Conservation (phyloP, 2,888 invertebrate species). For the Hermaeophaga mercurialis region DNA sequence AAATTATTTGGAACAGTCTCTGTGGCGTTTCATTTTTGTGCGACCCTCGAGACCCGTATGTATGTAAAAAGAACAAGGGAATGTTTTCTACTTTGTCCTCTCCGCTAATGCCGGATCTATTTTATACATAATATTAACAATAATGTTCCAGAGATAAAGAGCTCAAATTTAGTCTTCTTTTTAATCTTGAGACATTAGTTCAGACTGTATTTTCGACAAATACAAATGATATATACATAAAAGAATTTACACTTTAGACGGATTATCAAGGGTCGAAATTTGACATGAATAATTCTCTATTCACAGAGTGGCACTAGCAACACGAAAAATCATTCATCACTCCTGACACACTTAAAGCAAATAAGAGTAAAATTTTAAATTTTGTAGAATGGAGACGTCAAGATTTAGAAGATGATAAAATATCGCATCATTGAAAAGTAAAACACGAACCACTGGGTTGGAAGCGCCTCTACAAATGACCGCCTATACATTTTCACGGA, state of each 20-base stretch:
- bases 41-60: not conserved
- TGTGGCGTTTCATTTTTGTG: not conserved
- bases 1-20: constrained; percentile 11
- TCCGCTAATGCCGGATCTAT: not conserved
- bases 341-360: constrained; percentile 18
- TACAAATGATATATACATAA: not conserved
- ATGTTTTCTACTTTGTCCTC: not conserved
- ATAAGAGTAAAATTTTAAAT: constrained; percentile 26
- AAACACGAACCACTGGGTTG: constrained; percentile 13
- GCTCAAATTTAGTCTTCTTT: not conserved
- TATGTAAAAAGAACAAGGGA: not conserved
- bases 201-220: not conserved
- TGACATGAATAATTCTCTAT: constrained; percentile 23
- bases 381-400: constrained; percentile 22
- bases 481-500: too few relatives aligned
- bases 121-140: not conserved
- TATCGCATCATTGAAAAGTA: constrained; percentile 21
- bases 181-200: not conserved
- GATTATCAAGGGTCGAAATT: constrained; percentile 16
- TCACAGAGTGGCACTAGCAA: constrained; percentile 4
- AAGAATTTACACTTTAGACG: constrained; percentile 19
- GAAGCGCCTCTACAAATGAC: constrained; percentile 6
- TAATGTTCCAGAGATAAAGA: too few relatives aligned
- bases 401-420: constrained; percentile 26
- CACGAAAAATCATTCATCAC: constrained; percentile 21